Evolutionary conservation across 2,888 invertebrate genomes (phyloP), one percentile per base, ranked within the genome.

Genomic region (Omphaloscelis lunosa): DNA sequence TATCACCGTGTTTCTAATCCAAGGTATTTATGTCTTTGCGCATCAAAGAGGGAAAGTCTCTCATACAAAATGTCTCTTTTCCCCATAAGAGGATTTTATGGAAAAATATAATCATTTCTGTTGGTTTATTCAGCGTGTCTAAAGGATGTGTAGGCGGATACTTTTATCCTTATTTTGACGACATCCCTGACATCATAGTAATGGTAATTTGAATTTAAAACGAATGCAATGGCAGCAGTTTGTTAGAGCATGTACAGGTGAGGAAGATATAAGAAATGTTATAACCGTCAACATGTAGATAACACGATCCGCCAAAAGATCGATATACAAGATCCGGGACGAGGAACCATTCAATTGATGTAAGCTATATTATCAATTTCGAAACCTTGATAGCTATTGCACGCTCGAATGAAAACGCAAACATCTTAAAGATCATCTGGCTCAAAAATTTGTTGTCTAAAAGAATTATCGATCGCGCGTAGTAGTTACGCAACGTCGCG

Each of bases 391-490:
- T 27, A 75, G 20, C 39, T 15, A 1, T 39, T 48, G 61, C 6
- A 48, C 17, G n/a, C 15, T 17, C 11, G 8, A 77, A 68, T 53
- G n/a, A 67, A 63, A 71, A 69, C 20, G 41, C 48, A 75, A 84
- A 29, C 76, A 73, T 63, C 65, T 65, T 75, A n/a, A 77, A 75
- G 72, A 81, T 23, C 39, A 75, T 79, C 77, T 76, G 70, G 59
- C 63, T 80, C 62, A 69, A 78, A 83, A 81, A 59, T 61, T 41
- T 79, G 70, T 87, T 87, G 66, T 76, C 82, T 84, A 68, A 80
- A 86, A 88, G 85, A 88, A 83, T 76, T 87, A 87, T 87, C 79
- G 87, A 87, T 84, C 80, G 75, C 71, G 27, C 75, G 59, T 79
- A 56, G 79, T 74, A 72, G 72, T 87, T 88, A 87, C 87, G 83